A percentile compares a stretch with the other conserved stretches of the same genome.
These are phyloP conservation scores for Decapterus maruadsi DNA, from an alignment of 2,797 vertebrate species.

Conservation along the genomic window DNA sequence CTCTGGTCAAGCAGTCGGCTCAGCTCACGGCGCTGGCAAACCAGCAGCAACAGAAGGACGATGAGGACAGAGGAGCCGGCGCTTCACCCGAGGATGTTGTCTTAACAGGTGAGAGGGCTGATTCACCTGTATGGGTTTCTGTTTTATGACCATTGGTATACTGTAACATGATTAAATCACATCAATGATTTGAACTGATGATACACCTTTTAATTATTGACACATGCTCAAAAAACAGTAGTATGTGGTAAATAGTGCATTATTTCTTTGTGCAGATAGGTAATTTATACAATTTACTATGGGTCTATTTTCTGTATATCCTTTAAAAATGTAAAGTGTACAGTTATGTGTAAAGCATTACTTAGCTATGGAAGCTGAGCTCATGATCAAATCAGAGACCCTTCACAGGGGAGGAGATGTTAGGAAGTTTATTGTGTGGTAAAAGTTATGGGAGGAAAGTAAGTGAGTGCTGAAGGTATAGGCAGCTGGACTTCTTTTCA, in stretches of 20 bases:
- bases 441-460: not conserved
- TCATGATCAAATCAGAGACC: not conserved
- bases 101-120: slow-evolving; percentile 84
- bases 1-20: slow-evolving; percentile 95
- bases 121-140: too few species aligned
- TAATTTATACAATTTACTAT: too few species aligned
- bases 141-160: too few species aligned
- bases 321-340: not conserved
- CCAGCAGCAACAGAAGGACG: slow-evolving; percentile 88
- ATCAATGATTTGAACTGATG: too few species aligned
- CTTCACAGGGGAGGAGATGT: not conserved
- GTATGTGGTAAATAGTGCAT: too few species aligned
- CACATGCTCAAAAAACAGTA: too few species aligned
- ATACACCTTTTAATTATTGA: too few species aligned
- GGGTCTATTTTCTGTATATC: too few species aligned
- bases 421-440: not conserved
- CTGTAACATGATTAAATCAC: too few species aligned
- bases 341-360: not conserved
- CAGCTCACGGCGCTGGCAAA: slow-evolving; percentile 94
- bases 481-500: too few species aligned
- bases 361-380: not conserved
- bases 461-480: too few species aligned
- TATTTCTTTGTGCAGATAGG: too few species aligned
- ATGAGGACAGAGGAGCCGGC: slow-evolving; percentile 58
- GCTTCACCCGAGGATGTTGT: slow-evolving; percentile 79